Evolutionary conservation across 1,140 invertebrate genomes (phyloP).

Genomic region (Orius insidiosus): DNA sequence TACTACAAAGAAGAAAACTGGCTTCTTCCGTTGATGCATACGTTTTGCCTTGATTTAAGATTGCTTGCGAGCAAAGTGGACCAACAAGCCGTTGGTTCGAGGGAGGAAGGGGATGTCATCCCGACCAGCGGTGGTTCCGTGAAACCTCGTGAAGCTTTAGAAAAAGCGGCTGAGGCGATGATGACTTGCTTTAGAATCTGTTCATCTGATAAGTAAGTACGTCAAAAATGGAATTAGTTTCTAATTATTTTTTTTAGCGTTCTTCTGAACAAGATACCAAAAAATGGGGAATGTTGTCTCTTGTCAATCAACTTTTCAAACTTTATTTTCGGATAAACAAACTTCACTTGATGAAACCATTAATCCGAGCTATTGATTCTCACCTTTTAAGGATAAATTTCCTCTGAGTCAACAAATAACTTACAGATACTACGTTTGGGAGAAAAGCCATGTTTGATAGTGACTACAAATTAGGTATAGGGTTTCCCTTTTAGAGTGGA

Average conservation of each 20-base stretch:
- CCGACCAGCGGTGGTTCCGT: slow-evolving; percentile 16
- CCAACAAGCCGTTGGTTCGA: slow-evolving; percentile 23
- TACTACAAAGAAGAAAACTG: slow-evolving; percentile 90
- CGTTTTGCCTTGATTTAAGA: slow-evolving; percentile 72
- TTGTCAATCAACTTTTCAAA: slow-evolving; percentile 95
- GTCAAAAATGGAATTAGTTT: too few species aligned
- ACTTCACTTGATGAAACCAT: slow-evolving; percentile 86
- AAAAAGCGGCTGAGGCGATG: slow-evolving; percentile 85
- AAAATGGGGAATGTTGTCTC: slow-evolving; percentile 83
- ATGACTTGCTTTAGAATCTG: slow-evolving; percentile 92
- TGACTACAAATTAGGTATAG: slow-evolving; percentile 62
- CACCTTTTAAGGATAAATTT: slow-evolving; percentile 74
- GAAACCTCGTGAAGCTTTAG: slow-evolving; percentile 59
- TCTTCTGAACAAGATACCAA: slow-evolving; percentile 79
- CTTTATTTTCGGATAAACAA: slow-evolving; percentile 97
- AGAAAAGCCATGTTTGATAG: slow-evolving; percentile 96
- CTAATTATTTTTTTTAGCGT: slow-evolving; percentile 29
- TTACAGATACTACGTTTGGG: slow-evolving; percentile 92
- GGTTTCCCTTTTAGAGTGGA: background rate
- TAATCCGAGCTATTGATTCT: slow-evolving; percentile 93
- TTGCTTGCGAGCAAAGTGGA: slow-evolving; percentile 68
- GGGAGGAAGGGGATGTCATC: slow-evolving; percentile 21
- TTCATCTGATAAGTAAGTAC: slow-evolving; percentile 79
- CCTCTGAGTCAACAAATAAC: slow-evolving; percentile 76
- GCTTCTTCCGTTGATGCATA: slow-evolving; percentile 80